Base-by-base conservation (phyloP, 1,140 invertebrate species). In the Trichomalopsis sarcophagae region DNA sequence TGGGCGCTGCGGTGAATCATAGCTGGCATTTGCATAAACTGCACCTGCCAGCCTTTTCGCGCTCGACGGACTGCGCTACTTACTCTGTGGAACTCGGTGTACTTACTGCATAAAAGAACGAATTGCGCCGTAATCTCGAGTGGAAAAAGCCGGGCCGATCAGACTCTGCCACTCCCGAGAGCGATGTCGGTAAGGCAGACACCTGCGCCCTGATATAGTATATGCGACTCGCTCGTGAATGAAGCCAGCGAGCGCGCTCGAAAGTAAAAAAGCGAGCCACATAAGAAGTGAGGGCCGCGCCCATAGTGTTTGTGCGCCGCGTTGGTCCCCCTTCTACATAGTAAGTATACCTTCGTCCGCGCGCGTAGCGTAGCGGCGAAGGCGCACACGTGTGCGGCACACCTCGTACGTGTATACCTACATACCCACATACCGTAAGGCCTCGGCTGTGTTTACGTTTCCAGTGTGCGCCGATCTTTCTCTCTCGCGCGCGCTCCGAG, bases 361-460 rank as follows among this genome's bases (percentile, higher is more conserved):
- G 27, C 27, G 27, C 27, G 27, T 27, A 27, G 27, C 27, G 27
- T 27, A 27, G 27, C 27, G 27, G 11, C 36, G 10, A 0, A 27
- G 33, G 50, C 13, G 11, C n/a, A 27, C 33, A 76, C 73, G 47
- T 55, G 17, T 50, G 55, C 68, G n/a, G 23, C 30, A 14, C 71
- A 75, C 36, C 50, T n/a, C n/a, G 40, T 76, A 27, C 23, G 44
- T 76, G 44, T 21, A 50, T 7, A 21, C 73, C 13, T 74, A 62
- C 40, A 78, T 66, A 62, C 11, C 47, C 17, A 33, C 27, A 78
- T 66, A 78, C 27, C 76, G 55, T 36, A n/a, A 78, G 47, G 11
- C 50, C 47, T 23, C 75, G 21, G 1, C 62, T 85, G 81, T 87
- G 87, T 87, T 88, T 88, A 87, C 86, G 87, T 85, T 85, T 84